Percentiles rank a stretch among this genome's conserved stretches.
phyloP scores from a whole-genome alignment of 2,797 vertebrate genomes.

The Galaxias olidus region DNA sequence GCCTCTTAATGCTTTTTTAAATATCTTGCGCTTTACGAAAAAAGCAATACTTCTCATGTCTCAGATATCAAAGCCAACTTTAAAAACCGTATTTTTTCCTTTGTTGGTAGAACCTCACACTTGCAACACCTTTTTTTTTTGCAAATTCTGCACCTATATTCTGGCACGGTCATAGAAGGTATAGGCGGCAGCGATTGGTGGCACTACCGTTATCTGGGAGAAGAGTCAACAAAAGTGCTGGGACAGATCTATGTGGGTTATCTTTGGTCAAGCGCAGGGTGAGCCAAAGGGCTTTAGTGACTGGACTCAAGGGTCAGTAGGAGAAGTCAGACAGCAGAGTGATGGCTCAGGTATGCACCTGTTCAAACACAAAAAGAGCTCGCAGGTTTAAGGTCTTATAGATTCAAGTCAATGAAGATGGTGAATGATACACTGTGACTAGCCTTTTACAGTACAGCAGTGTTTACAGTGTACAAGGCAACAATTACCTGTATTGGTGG shows the following conservation, averaged over 20 bases:
- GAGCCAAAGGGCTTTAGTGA: conserved; percentile 52
- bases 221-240: conserved; percentile 62
- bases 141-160: conserved; percentile 51
- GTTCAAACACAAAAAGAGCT: conserved; percentile 31
- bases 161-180: conserved; percentile 49
- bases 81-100: conserved; percentile 28
- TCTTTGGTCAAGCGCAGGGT: conserved; percentile 79
- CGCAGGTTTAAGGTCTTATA: conserved; percentile 51
- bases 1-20: conserved; percentile 43
- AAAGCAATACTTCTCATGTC: conserved; percentile 43
- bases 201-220: conserved; percentile 56
- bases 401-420: conserved; percentile 59
- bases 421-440: conserved; percentile 28
- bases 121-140: conserved; percentile 29
- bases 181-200: conserved; percentile 45
- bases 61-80: conserved; percentile 16
- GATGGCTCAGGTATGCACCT: conserved; percentile 51
- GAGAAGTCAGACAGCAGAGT: conserved; percentile 40
- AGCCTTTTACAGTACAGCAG: conserved; percentile 13
- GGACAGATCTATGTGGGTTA: conserved; percentile 58
- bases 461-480: conserved; percentile 48
- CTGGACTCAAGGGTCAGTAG: conserved; percentile 58
- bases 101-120: conserved; percentile 49
- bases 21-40: conserved; percentile 31
- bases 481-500: conserved; percentile 18